These are phyloP conservation scores for Tribolium castaneum DNA, from an alignment of 1,140 invertebrate genomes.

Conservation along the genomic window DNA sequence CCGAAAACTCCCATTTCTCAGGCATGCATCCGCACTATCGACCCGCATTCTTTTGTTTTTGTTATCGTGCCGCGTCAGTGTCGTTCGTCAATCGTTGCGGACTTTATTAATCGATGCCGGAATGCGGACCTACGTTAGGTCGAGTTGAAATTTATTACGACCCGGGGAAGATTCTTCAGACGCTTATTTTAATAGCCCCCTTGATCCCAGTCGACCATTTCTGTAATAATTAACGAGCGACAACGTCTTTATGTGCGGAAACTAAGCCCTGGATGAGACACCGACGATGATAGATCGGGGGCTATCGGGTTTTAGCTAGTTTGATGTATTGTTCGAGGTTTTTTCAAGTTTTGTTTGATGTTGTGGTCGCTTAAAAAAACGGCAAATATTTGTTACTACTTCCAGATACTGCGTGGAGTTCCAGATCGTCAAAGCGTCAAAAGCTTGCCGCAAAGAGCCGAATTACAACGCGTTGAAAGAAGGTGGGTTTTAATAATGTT, in stretches of 20 bases:
- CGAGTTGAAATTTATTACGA: not conserved
- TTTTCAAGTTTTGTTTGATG: too few species aligned
- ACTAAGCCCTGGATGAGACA: not conserved
- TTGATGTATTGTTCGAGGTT: not conserved
- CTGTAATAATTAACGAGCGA: not conserved
- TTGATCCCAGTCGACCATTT: not conserved
- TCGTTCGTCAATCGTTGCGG: not conserved
- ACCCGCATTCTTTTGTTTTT: not conserved
- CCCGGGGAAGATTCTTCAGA: not conserved
- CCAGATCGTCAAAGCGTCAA: slow-evolving; percentile 82
- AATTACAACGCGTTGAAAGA: slow-evolving; percentile 77
- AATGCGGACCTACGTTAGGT: not conserved
- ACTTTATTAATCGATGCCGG: not conserved
- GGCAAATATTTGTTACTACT: slow-evolving; percentile 58
- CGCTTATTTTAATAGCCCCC: not conserved
- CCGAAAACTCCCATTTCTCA: not conserved
- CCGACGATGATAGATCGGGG: not conserved
- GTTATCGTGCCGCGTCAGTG: not conserved
- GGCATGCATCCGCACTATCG: not conserved
- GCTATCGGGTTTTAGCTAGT: not conserved
- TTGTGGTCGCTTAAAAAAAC: too few species aligned
- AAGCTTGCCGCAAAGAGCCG: slow-evolving; percentile 80
- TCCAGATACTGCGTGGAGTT: slow-evolving; percentile 87
- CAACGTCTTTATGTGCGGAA: not conserved
- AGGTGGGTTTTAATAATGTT: slow-evolving; percentile 67